Base-by-base conservation (phyloP, 1,140 invertebrate genomes). In the Drosophila orena region DNA sequence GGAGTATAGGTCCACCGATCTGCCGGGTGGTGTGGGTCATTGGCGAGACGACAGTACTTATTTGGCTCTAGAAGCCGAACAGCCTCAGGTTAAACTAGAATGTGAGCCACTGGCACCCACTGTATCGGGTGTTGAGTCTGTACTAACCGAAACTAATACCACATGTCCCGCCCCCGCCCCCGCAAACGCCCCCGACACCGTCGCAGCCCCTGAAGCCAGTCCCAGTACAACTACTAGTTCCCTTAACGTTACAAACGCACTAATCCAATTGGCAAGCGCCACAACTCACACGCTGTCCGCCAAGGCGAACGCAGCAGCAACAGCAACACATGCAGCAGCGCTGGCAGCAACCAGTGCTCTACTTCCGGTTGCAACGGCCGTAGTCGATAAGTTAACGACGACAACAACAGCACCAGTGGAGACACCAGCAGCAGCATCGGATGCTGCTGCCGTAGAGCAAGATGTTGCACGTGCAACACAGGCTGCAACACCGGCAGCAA, bases 21-120 rank as follows among this genome's bases (percentile, higher is more conserved):
- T 97, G 49, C 96, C 96, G 5, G 95, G 95, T 62, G 96, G 96
- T 52, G 94, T 97, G 72, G 95, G 95, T 92, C 96, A 96, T 80
- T 97, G 96, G 96, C 95, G 94, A 90, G 96, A 97, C 91, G 94
- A 96, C 90, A 97, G 96, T 92, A 97, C 96, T 50, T 97, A 97
- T 90, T 93, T 97, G 76, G 94, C 91, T 58, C 68, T 92, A 83
- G 88, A 91, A 69, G 75, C 64, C 58, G 73, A 83, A 55, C 68
- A 71, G 65, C 69, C 80, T 84, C 79, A 77, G 79, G 77, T 64
- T 15, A 76, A 79, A 65, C 10, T 81, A 72, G 83, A 66, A 58
- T 56, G 52, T 37, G 24, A 30, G 27, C 3, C 40, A 57, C 11
- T 27, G 60, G 14, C 65, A 76, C 77, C 68, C 49, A 79, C 53